These are phyloP conservation scores for Drosophila baimaii DNA, from an alignment of 1,140 invertebrate genomes.

Conservation along the genomic window DNA sequence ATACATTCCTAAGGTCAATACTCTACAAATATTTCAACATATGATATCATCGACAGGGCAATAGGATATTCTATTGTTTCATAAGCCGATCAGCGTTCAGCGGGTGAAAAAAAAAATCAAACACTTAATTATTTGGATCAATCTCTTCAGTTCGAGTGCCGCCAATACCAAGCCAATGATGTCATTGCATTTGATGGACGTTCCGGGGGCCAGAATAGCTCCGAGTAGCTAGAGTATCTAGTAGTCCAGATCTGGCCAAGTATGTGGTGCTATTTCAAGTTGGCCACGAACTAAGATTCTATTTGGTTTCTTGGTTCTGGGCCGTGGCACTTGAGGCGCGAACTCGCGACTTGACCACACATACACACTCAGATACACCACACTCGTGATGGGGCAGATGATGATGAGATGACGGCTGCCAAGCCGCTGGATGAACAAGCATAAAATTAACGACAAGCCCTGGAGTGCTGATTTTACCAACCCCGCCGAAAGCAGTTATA, in stretches of 20 bases:
- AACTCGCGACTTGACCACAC: constrained; percentile 67
- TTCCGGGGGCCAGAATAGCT: constrained; percentile 20
- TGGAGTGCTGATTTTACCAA: constrained; percentile 31
- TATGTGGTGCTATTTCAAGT: constrained; percentile 39
- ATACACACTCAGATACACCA: too few species aligned
- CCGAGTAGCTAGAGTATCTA: constrained; percentile 36
- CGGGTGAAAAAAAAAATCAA: constrained; percentile 29
- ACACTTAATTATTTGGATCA: constrained; percentile 54
- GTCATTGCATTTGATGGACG: constrained; percentile 53
- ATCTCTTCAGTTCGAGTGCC: constrained; percentile 44
- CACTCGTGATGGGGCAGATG: constrained; percentile 1
- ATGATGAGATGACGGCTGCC: constrained; percentile 22
- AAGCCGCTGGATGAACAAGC: constrained; percentile 54
- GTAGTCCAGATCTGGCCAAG: constrained; percentile 35
- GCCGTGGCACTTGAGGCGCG: constrained; percentile 51
- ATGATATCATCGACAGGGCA: constrained; percentile 38
- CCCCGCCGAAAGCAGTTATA: constrained; percentile 48
- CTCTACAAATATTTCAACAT: constrained; percentile 3
- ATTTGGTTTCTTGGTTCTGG: constrained; percentile 41
- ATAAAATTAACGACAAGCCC: constrained; percentile 52
- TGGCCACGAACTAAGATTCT: constrained; percentile 51
- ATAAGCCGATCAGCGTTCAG: constrained; percentile 45
- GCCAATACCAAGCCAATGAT: constrained; percentile 44
- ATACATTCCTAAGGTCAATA: constrained; percentile 24
- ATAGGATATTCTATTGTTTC: constrained; percentile 43